These are phyloP conservation scores for Tragelaphus strepsiceros DNA, from an alignment of 2,113 vertebrate species.

Conservation along the genomic window DNA sequence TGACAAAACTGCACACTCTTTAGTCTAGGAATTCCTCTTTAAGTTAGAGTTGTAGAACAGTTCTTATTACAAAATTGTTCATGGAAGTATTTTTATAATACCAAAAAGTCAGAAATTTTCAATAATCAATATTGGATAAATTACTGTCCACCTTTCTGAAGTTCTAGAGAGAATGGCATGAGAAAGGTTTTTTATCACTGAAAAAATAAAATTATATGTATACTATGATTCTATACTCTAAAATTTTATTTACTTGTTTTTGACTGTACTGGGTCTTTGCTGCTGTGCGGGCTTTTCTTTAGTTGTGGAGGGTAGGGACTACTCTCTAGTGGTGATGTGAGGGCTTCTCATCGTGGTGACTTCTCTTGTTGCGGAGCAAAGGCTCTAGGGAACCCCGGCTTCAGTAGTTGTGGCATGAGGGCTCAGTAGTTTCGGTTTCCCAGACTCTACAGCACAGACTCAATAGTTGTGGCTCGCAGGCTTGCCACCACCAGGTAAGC, in stretches of 20 bases:
- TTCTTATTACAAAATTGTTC: not conserved
- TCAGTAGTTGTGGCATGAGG: not conserved
- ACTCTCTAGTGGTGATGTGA: accelerated
- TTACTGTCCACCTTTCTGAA: not conserved
- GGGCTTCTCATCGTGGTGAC: not conserved
- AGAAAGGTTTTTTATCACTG: not conserved
- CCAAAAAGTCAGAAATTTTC: not conserved
- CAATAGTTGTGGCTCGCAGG: not conserved
- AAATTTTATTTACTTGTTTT: not conserved
- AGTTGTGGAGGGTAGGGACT: not conserved
- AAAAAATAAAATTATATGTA: not conserved
- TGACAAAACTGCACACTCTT: not conserved
- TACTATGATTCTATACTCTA: not conserved
- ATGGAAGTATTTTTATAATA: not conserved
- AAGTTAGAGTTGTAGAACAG: not conserved
- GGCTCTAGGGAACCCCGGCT: not conserved
- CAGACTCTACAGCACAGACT: not conserved
- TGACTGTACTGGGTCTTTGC: not conserved
- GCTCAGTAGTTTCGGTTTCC: not conserved
- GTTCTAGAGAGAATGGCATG: not conserved
- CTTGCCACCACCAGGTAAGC: not conserved
- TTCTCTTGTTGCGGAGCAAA: accelerated
- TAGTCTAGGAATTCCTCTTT: not conserved
- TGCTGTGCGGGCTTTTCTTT: not conserved
- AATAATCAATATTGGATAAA: not conserved